These are phyloP conservation scores for Calephelis virginiensis DNA, from an alignment of 1,140 invertebrate genomes.

Conservation along the genomic window DNA sequence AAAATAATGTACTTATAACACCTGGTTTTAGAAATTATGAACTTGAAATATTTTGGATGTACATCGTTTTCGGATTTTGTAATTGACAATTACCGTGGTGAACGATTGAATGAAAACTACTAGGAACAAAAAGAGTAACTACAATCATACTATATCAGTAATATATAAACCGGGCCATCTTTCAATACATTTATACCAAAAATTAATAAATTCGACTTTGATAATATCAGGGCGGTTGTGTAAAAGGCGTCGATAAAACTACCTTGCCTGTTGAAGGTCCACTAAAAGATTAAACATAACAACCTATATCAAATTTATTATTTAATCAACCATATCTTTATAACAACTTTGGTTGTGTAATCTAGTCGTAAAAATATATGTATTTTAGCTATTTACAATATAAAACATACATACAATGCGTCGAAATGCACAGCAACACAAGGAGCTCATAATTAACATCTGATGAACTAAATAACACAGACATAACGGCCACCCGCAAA, in stretches of 20 bases:
- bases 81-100: conserved; percentile 64
- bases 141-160: conserved; percentile 40
- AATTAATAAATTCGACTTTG: conserved; percentile 70
- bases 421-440: conserved; percentile 76
- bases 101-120: conserved; percentile 57
- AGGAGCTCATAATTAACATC: conserved; percentile 66
- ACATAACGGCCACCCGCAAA: conserved; percentile 61
- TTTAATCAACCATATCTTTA: conserved; percentile 76
- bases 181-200: conserved; percentile 46
- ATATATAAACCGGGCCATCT: conserved; percentile 26
- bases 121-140: conserved; percentile 65
- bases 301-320: conserved; percentile 71
- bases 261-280: conserved; percentile 52
- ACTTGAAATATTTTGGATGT: conserved; percentile 49
- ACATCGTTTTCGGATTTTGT: conserved; percentile 49
- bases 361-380: conserved; percentile 77
- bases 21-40: conserved; percentile 62
- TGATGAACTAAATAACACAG: conserved; percentile 75
- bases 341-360: conserved; percentile 78
- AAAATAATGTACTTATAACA: conserved; percentile 74
- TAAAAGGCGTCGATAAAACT: conserved; percentile 59
- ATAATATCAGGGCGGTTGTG: conserved; percentile 70
- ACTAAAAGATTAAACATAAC: conserved; percentile 72
- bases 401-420: conserved; percentile 75
- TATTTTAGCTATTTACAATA: conserved; percentile 76